Evolutionary conservation across 2,113 vertebrate genomes (phyloP), one percentile per base, ranked within the genome.

Genomic region (Esox niger): DNA sequence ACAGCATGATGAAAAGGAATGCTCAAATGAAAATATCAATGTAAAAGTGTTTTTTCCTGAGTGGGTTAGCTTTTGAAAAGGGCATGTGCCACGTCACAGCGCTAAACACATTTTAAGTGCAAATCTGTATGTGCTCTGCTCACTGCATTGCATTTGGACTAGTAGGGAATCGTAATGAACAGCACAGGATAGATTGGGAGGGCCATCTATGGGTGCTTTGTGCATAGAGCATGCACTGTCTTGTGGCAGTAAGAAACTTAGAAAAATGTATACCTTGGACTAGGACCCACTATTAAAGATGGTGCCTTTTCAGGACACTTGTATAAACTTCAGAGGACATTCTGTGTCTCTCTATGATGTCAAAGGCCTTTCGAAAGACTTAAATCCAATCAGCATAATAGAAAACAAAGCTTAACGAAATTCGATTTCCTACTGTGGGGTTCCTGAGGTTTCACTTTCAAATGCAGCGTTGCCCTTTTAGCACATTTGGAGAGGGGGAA

Each of bases 221-320:
- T 82, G 81, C 73, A 85, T 75, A 84, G 79, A 78, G 75, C 80
- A 84, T 77, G 69, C 73, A 73, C 77, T 79, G 73, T 82, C 71
- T 79, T 68, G 33, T 65, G 80, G 79, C 68, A 75, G 73, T 68
- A 78, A 46, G 76, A 68, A 83, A 73, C 70, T 80, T 81, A 67
- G 61, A 81, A 86, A 81, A 84, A 87, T 82, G 86, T 88, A 67
- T 81, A 66, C 70, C 43, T 86, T 87, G 87, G 83, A 82, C 8
- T 56, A 58, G 23, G 43, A 73, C 87, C 85, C 69, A 73, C 61
- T 38, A 52, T 79, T 75, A 67, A 77, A 81, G 59, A 80, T 81
- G 74, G 76, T 73, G 71, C 82, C 74, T 68, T 69, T 69, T 74
- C 58, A 49, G 66, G 63, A 71, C 75, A 74, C 71, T 79, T 75